Evolutionary conservation across 1,140 invertebrate species (phyloP).

Genomic region (Sarcophaga peregrina): DNA sequence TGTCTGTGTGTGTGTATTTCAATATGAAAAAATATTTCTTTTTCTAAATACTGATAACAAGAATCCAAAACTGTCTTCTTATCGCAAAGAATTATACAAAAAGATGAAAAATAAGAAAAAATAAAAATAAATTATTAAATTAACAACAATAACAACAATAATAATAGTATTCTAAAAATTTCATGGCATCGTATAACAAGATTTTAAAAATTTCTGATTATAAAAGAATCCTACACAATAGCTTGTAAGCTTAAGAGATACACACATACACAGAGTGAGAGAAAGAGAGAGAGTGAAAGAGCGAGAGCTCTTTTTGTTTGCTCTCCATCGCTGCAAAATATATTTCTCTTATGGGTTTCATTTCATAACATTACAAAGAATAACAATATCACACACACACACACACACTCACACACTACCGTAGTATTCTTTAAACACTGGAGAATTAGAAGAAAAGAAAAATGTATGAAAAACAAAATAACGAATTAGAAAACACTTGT

Average conservation of each 20-base stretch:
- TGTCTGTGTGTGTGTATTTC: background rate
- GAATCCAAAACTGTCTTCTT: background rate
- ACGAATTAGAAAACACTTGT: background rate
- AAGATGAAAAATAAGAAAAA: too few relatives aligned
- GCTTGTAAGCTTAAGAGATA: background rate
- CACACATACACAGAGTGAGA: too few relatives aligned
- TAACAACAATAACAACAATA: background rate
- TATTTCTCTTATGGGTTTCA: background rate
- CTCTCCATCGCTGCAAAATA: background rate
- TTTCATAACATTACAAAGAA: background rate
- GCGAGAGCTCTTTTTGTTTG: background rate
- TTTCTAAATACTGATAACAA: slow-evolving; percentile 14
- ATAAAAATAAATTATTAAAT: too few relatives aligned
- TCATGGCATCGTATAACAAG: background rate
- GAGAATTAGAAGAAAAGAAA: background rate
- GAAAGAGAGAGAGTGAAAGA: background rate
- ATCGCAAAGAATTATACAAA: background rate
- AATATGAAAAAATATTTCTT: background rate
- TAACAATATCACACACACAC: background rate
- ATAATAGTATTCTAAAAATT: background rate
- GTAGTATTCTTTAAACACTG: background rate
- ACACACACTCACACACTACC: too few relatives aligned
- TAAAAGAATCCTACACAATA: background rate
- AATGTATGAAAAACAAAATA: background rate
- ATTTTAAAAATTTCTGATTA: background rate